Conservation (phyloP, 1,140 invertebrate genomes). For the Drosophila erecta region DNA sequence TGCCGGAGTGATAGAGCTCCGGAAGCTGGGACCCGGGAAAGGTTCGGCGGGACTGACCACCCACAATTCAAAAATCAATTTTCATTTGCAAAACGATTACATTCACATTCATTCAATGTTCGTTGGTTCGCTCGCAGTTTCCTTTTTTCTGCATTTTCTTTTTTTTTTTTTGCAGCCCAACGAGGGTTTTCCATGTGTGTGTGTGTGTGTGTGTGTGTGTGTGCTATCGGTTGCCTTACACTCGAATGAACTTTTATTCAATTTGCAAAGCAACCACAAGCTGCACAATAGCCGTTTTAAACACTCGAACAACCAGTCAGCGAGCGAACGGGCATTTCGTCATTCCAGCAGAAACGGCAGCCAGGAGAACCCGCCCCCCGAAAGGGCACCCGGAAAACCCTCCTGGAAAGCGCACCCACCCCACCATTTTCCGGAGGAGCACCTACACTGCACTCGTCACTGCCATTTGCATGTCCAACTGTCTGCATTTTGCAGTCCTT, state of each 20-base stretch:
- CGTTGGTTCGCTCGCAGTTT: conserved; percentile 72
- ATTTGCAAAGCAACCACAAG: conserved; percentile 83
- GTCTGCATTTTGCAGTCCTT: conserved; percentile 67
- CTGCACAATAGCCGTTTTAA: conserved; percentile 82
- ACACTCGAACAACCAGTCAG: conserved; percentile 76
- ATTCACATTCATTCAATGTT: conserved; percentile 83
- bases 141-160: conserved; percentile 12
- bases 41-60: conserved; percentile 35
- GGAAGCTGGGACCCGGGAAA: conserved; percentile 24
- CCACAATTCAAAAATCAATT: conserved; percentile 84
- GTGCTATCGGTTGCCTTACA: conserved; percentile 82
- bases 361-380: conserved; percentile 4
- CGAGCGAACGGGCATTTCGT: conserved; percentile 67
- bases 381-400: conserved; percentile 2
- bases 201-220: conserved; percentile 31
- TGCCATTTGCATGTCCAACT: conserved; percentile 77
- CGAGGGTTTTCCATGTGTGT: conserved; percentile 43
- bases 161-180: conserved; percentile 29
- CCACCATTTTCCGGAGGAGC: conserved; percentile 10
- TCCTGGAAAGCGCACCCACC: neutral
- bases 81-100: conserved; percentile 83
- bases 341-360: conserved; percentile 42
- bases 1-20: conserved; percentile 60
- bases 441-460: conserved; percentile 44
- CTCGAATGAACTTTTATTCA: conserved; percentile 84